These are phyloP conservation scores for Agonum fuliginosum DNA, from an alignment of 2,888 invertebrate genomes.

Conservation along the genomic window DNA sequence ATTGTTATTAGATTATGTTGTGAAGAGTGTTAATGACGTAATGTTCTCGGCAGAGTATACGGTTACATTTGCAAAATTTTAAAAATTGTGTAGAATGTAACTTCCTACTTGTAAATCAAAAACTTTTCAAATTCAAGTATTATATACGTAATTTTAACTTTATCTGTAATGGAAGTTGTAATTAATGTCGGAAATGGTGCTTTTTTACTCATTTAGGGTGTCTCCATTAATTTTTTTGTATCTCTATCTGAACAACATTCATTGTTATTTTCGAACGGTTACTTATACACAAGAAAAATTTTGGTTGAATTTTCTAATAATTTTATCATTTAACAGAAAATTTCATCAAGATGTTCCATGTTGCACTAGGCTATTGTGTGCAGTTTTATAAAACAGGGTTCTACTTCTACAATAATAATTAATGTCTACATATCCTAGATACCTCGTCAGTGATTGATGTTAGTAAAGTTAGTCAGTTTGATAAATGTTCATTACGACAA, in stretches of 20 bases:
- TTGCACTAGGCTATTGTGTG: neutral
- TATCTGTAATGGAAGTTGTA: neutral
- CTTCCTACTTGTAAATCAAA: constrained; percentile 3
- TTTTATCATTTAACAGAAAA: no score
- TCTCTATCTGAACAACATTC: no score
- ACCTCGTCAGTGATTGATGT: neutral
- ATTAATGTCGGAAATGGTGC: constrained; percentile 25
- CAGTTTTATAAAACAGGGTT: neutral
- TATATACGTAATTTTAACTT: constrained; percentile 11
- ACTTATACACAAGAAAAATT: no score
- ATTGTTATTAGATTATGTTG: neutral
- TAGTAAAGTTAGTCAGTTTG: neutral
- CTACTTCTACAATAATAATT: no score
- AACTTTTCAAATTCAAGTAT: neutral
- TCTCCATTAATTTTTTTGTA: no score
- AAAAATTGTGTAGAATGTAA: neutral
- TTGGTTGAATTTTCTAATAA: no score
- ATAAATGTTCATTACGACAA: no score
- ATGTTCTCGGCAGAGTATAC: neutral
- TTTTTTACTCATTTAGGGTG: neutral
- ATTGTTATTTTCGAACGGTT: no score
- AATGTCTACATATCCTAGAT: neutral
- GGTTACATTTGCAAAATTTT: neutral
- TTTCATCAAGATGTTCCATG: no score
- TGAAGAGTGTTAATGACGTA: neutral